Base-by-base conservation (phyloP, 2,113 vertebrate genomes). In the Lagopus muta region DNA sequence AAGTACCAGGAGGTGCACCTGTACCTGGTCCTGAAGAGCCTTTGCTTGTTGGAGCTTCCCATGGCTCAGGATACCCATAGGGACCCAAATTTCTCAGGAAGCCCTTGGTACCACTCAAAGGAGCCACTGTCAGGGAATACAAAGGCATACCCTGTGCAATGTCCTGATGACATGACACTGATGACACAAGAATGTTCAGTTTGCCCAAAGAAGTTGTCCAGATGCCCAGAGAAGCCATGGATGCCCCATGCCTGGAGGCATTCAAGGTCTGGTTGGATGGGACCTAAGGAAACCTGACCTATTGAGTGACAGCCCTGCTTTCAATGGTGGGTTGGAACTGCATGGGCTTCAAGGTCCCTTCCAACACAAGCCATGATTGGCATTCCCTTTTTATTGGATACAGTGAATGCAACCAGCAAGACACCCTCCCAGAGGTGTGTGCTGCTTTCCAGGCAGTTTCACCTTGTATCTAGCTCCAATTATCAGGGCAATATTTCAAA, bases 381-480 rank as follows among this genome's bases (percentile, higher is more conserved):
- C 34, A 52, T 8, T 16, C 52, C 16, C 24, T 2, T 67, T 90
- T 94, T 82, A 42, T 45, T 64, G n/a, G 76, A 55, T 65, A 45
- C 84, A 32, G 72, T 80, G 47, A 74, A 30, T 67, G 28, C 52
- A 93, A 90, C 43, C 32, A 75, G 52, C 38, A 77, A 76, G 71
- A 45, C 78, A 82, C 45, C 48, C 55, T 96, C 76, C 84, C 84
- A 72, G 71, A 71, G 55, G 14, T 75, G n/a, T 74, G 38, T 67
- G 61, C 82, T 80, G n/a, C 69, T 91, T 94, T 91, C 86, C 79
- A 82, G 69, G 82, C 69, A 94, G 52, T 94, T 94, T 73, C 73
- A 22, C 78, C 85, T 83, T 4, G 0, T 88, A 83, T 86, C 82
- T 91, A 94, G 72, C 88, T 52, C 82, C 90, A 90, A 78, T 58